Percentiles rank a stretch among this genome's conserved stretches.
Conservation (phyloP, 2,888 invertebrate genomes). For the Gastracanthus pulcherrimus region DNA sequence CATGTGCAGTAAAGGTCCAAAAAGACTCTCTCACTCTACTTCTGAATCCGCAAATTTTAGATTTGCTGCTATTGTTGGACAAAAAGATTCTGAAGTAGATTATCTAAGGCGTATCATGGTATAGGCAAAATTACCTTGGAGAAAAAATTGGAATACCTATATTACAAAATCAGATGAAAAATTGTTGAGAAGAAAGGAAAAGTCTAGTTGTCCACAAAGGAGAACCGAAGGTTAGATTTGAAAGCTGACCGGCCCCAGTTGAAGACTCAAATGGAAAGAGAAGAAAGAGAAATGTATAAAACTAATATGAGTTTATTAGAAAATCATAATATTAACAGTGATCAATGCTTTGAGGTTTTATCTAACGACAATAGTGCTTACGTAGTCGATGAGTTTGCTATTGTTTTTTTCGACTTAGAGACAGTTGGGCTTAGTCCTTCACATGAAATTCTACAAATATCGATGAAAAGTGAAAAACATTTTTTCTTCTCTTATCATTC, state of each 20-base stretch:
- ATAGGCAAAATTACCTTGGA: neutral
- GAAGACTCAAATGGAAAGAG: neutral
- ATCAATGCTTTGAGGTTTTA: neutral
- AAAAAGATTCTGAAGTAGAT: slow-evolving; percentile 31
- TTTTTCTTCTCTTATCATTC: slow-evolving; percentile 42
- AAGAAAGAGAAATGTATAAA: slow-evolving; percentile 25
- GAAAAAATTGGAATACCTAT: neutral
- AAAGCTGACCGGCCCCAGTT: slow-evolving; percentile 30
- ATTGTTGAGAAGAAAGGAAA: slow-evolving; percentile 15
- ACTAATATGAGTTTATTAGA: slow-evolving; percentile 36
- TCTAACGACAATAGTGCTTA: neutral
- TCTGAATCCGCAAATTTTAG: slow-evolving; percentile 53
- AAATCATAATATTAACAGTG: neutral
- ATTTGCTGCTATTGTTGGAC: slow-evolving; percentile 30
- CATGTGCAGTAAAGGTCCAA: slow-evolving; percentile 50
- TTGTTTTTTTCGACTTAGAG: slow-evolving; percentile 48
- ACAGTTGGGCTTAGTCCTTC: slow-evolving; percentile 12
- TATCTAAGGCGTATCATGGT: neutral
- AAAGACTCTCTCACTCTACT: slow-evolving; percentile 32
- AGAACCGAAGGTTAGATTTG: slow-evolving; percentile 22
- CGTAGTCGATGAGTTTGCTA: neutral
- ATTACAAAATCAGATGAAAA: neutral
- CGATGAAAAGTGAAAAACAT: slow-evolving; percentile 25
- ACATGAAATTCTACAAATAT: slow-evolving; percentile 46
- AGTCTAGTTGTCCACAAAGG: slow-evolving; percentile 2